Evolutionary conservation across 1,140 invertebrate genomes (phyloP).

Genomic region (Tetragnatha versicolor): DNA sequence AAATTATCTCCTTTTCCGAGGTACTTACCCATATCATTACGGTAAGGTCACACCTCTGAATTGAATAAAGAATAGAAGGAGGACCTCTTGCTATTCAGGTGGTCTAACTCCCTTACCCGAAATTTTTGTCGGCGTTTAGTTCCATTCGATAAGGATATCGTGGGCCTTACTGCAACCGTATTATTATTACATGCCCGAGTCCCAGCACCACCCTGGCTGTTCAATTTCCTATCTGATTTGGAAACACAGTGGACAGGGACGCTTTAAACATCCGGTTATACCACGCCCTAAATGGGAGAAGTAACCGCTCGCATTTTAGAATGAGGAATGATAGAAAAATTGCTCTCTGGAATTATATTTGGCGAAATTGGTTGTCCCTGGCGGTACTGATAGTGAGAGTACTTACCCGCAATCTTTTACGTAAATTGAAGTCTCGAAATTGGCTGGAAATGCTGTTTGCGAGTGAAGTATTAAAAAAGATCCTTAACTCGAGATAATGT

Average conservation of each 20-base stretch:
- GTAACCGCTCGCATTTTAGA: conserved; percentile 16
- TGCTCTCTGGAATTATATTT: not conserved
- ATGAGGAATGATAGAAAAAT: conserved; percentile 33
- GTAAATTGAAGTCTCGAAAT: conserved; percentile 25
- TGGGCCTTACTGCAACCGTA: not conserved
- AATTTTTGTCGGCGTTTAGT: conserved; percentile 35
- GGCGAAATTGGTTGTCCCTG: conserved; percentile 16
- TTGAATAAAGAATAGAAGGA: not conserved
- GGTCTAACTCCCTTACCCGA: conserved; percentile 20
- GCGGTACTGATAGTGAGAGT: conserved; percentile 4
- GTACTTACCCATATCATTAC: conserved; percentile 10
- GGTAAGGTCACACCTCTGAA: conserved; percentile 32
- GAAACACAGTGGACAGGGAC: conserved; percentile 2
- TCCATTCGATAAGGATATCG: conserved; percentile 30
- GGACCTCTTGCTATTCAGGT: conserved; percentile 26
- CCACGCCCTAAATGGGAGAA: conserved; percentile 36
- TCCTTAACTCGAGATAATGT: not conserved
- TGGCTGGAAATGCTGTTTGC: not conserved
- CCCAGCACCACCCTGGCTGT: conserved; percentile 35
- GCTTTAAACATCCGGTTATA: conserved; percentile 30
- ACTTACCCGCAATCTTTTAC: not conserved
- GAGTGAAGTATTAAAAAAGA: not conserved
- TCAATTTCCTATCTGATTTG: conserved; percentile 53
- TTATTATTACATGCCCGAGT: conserved; percentile 38
- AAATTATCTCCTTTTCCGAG: conserved; percentile 30